A percentile compares a stretch with the other conserved stretches of the same genome.
Evolutionary conservation across 2,797 vertebrate genomes (phyloP).

Genomic region (Ceyx erithaca): DNA sequence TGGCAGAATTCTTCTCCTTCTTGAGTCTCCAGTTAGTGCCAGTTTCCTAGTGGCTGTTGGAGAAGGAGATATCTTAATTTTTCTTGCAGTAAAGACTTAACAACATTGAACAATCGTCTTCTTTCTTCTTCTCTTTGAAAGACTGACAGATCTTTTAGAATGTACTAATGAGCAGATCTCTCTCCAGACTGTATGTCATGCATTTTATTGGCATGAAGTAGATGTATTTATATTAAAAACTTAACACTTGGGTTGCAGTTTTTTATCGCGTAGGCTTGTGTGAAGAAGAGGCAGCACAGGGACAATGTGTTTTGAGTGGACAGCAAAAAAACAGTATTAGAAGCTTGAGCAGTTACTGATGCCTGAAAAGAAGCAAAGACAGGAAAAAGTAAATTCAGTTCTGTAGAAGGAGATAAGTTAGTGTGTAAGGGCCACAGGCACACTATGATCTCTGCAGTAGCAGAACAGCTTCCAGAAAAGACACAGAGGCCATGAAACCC

Average conservation of each 20-base stretch:
- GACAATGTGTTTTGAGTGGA: neutral
- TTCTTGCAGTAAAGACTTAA: neutral
- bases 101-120: neutral
- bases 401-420: neutral
- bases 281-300: neutral
- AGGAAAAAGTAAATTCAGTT: neutral
- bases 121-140: conserved; percentile 2
- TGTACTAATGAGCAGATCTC: conserved; percentile 3
- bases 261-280: neutral
- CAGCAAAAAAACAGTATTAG: neutral
- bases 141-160: conserved; percentile 21
- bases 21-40: neutral
- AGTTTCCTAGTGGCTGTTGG: neutral
- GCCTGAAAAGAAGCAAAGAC: neutral
- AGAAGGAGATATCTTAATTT: neutral
- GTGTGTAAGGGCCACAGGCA: neutral
- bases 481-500: neutral
- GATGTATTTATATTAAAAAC: neutral
- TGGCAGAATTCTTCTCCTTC: neutral
- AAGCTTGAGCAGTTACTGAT: neutral
- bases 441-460: neutral
- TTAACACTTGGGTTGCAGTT: neutral
- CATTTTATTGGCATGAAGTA: conserved; percentile 25
- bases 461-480: neutral
- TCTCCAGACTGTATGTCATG: conserved; percentile 41